These are phyloP conservation scores for Pomatorhinus ruficollis DNA, from an alignment of 2,113 vertebrate genomes.

Conservation along the genomic window DNA sequence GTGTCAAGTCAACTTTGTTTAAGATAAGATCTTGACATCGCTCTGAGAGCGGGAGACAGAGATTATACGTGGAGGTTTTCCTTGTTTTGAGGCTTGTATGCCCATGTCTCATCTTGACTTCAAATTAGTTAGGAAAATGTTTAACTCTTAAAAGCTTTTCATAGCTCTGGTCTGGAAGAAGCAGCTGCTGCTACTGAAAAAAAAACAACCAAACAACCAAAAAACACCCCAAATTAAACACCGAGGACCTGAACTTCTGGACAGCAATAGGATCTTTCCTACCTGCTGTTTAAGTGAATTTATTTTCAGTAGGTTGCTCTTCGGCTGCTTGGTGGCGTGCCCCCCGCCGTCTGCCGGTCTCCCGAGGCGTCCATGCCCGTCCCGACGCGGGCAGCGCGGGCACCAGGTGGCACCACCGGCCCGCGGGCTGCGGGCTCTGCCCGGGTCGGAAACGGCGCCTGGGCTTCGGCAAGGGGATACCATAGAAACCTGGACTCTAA, in stretches of 20 bases:
- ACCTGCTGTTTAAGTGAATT: not conserved
- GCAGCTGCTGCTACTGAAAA: not conserved
- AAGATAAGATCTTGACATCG: not conserved
- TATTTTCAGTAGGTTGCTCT: not conserved
- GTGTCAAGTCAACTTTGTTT: not conserved
- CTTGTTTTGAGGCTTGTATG: not conserved
- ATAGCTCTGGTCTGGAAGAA: not conserved
- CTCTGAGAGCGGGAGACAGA: not conserved
- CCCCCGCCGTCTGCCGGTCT: rapidly evolving
- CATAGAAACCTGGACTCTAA: rapidly evolving
- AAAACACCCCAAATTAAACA: too few relatives aligned
- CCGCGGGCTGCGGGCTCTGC: not conserved
- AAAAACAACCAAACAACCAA: too few relatives aligned
- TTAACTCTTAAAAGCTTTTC: not conserved
- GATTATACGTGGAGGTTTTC: not conserved
- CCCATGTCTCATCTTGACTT: not conserved
- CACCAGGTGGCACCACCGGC: constrained; percentile 34
- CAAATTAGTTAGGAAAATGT: not conserved
- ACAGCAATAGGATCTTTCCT: not conserved
- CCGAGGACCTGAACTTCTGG: not conserved
- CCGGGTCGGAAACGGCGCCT: rapidly evolving
- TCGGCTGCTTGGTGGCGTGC: rapidly evolving
- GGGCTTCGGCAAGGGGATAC: rapidly evolving
- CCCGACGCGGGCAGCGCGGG: not conserved
- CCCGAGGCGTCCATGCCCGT: rapidly evolving